These are phyloP conservation scores for Petrocephalus sullivani DNA, from an alignment of 2,797 vertebrate species.

Conservation along the genomic window DNA sequence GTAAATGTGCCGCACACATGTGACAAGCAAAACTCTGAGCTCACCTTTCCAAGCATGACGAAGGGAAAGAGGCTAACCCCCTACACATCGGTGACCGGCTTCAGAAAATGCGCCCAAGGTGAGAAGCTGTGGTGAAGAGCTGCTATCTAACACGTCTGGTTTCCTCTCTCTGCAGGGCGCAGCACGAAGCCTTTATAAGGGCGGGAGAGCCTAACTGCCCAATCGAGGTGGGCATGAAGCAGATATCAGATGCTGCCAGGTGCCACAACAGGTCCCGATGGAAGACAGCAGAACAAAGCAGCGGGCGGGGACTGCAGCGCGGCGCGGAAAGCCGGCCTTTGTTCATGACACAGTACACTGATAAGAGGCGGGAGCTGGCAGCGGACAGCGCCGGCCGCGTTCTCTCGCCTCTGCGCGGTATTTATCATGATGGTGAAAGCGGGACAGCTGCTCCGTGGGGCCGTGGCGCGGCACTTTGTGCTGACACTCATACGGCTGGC, in stretches of 20 bases:
- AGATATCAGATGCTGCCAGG: neutral
- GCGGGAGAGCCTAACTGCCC: neutral
- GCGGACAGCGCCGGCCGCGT: neutral
- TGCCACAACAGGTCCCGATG: neutral
- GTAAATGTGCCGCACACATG: neutral
- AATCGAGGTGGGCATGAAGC: neutral
- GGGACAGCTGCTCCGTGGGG: neutral
- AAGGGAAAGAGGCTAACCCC: constrained; percentile 59
- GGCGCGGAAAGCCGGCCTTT: neutral
- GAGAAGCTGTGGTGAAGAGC: neutral
- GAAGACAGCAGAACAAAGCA: constrained; percentile 6
- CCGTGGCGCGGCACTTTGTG: neutral
- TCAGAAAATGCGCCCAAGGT: neutral
- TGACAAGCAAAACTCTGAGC: neutral
- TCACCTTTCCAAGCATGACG: constrained; percentile 64
- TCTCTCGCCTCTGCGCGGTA: neutral
- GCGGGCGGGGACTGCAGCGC: constrained; percentile 15
- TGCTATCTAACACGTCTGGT: neutral
- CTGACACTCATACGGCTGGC: neutral
- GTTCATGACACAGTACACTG: neutral
- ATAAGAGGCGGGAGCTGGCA: neutral
- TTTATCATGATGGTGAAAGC: neutral
- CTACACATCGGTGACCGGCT: constrained; percentile 52
- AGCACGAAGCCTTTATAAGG: constrained; percentile 10
- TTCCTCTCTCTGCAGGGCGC: neutral